Evolutionary conservation across 2,888 invertebrate species (phyloP), one percentile per base, ranked within the genome.

Genomic region (Polydrusus cervinus): DNA sequence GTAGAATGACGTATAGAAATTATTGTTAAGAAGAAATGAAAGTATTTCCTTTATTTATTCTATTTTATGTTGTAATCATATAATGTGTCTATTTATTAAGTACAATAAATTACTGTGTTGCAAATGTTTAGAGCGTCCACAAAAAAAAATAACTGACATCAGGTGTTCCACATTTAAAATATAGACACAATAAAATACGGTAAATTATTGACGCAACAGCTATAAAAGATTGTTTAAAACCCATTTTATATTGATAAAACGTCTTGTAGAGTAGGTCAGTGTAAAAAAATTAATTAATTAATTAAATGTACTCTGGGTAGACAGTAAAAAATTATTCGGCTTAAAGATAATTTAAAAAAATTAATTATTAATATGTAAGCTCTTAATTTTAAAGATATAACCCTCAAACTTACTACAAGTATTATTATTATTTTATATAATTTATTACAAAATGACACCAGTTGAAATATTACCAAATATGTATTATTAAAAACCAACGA

Each of bases 41-140:
- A 81, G 80, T 80, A 78, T 79, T 79, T 81, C 77, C 78, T 79
- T 78, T 78, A 78, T 77, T 76, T 76, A 78, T 78, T n/a, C n/a
- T n/a, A n/a, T n/a, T n/a, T 62, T 74, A 51, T 76, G 77, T 76
- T 55, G 75, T 74, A 77, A 77, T 68, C 20, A 53, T 40, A 70
- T 65, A 76, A 67, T 60, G 16, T 53, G 67, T 75, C 67, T 76
- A 74, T 71, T 64, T 77, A 64, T 77, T 72, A 72, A 71, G 53
- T 64, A 49, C 69, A 34, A 75, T 75, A 77, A 75, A 72, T 77
- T 75, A 74, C 34, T 13, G 6, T 74, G 60, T 70, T 45, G 69
- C 68, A 72, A 75, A 72, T 68, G 71, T 53, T n/a, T 75, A 45
- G 64, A 14, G 53, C 72, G 76, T 69, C 72, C 43, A 64, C 71